These are phyloP conservation scores for Holacanthus passer DNA, from an alignment of 2,113 vertebrate genomes.

Conservation along the genomic window DNA sequence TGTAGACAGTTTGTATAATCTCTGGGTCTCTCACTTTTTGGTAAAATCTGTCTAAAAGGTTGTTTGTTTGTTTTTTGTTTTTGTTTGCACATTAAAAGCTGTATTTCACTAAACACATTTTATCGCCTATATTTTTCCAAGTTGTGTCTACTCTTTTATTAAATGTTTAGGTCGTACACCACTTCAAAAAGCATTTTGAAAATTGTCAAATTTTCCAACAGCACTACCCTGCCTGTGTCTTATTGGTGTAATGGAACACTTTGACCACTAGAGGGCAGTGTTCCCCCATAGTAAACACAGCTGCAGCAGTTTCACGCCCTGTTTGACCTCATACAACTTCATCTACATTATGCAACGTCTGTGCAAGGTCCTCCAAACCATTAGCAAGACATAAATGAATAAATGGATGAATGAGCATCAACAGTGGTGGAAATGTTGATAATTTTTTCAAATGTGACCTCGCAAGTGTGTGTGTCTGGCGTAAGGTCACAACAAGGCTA, in stretches of 20 bases:
- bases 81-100: background rate
- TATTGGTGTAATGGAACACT: background rate
- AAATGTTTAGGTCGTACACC: background rate
- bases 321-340: background rate
- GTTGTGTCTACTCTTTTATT: background rate
- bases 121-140: background rate
- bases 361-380: background rate
- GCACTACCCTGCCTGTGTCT: background rate
- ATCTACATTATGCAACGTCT: background rate
- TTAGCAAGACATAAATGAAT: background rate
- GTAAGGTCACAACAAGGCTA: background rate
- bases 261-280: conserved; percentile 30
- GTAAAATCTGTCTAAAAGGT: background rate
- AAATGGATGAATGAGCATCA: background rate
- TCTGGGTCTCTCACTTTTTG: background rate
- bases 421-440: background rate
- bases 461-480: background rate
- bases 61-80: background rate
- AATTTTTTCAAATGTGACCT: background rate
- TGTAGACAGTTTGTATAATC: background rate
- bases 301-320: background rate
- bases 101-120: background rate
- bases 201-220: background rate
- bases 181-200: background rate
- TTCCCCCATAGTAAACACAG: background rate